Base-by-base conservation (phyloP, 2,888 invertebrate species). In the Cabera pusaria region DNA sequence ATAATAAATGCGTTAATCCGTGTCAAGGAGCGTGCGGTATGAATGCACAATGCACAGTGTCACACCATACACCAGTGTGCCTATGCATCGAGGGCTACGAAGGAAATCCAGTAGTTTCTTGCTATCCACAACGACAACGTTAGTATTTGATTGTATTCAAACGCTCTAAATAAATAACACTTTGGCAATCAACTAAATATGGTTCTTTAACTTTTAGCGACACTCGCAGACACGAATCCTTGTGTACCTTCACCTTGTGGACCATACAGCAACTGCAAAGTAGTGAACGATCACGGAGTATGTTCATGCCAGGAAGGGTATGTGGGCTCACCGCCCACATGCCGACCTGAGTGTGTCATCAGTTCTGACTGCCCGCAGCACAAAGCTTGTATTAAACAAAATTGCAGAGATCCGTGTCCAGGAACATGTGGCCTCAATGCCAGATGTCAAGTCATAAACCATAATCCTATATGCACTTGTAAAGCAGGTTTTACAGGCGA, bases 1-100 rank as follows among this genome's bases (percentile, higher is more conserved):
- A 95, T 71, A 95, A 95, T 64, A 96, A 96, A 87, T 97, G 97
- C 68, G 89, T 92, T 44, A 93, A 96, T 82, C 96, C 96, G 8
- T 97, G 97, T 64, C 92, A 93, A 31, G 95, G 94, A 42, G 94
- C 93, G 8, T 97, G 97, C 72, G 96, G 96, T 3, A 80, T 93
- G 10, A 94, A 93, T 62, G 95, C 96, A 0, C 93, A 93, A 52
- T 97, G 97, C 62, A 91, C 91, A 42, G 95, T 96, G 11, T 90
- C 93, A 22, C 96, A 96, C 79, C 96, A 97, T 63, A 92, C 93
- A 3, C 96, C 96, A 9, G 92, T 93, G 24, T 97, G 97, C 70
- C 90, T 92, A 46, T 97, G 97, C 71, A 81, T 93, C 16, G 92
- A 93, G 7, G 95, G 95, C 16, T 95, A 92, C 56, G 94, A 93